Percentiles rank a stretch among this genome's conserved stretches.
Evolutionary conservation across 37 sponge, comb jelly and placozoan genomes (phyloP).

Genomic region (Axinella damicornis): DNA sequence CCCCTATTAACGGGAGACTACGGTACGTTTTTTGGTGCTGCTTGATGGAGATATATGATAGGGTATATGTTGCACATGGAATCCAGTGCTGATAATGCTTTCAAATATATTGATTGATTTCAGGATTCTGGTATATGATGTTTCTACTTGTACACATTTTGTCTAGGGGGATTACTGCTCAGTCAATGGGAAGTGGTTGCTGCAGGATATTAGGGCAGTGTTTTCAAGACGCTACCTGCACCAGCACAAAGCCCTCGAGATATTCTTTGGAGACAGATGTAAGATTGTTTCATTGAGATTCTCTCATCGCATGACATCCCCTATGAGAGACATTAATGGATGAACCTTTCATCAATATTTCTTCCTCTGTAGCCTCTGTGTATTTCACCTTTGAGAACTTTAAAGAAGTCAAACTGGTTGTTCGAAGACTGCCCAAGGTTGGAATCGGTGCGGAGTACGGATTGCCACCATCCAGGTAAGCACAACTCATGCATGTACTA

Average conservation of each 20-base stretch:
- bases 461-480: constrained; percentile 73
- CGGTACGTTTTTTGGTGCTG: no score
- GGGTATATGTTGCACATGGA: no score
- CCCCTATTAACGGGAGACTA: no score
- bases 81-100: no score
- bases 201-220: constrained; percentile 67
- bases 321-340: no score
- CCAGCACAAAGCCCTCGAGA: constrained; percentile 72
- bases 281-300: neutral
- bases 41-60: no score
- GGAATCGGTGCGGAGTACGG: constrained; percentile 81
- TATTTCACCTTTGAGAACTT: constrained; percentile 69
- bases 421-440: constrained; percentile 78
- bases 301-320: no score
- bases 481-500: no score
- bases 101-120: no score
- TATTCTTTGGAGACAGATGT: constrained; percentile 74
- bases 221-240: constrained; percentile 78
- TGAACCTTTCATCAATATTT: no score
- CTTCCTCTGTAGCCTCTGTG: constrained; percentile 49
- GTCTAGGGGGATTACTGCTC: constrained; percentile 33
- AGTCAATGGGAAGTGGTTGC: constrained; percentile 57
- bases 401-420: constrained; percentile 65
- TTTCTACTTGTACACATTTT: no score
- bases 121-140: no score